A percentile compares a stretch with the other conserved stretches of the same genome.
These are phyloP conservation scores for Monopterus albus DNA, from an alignment of 2,113 vertebrate species.

Conservation along the genomic window DNA sequence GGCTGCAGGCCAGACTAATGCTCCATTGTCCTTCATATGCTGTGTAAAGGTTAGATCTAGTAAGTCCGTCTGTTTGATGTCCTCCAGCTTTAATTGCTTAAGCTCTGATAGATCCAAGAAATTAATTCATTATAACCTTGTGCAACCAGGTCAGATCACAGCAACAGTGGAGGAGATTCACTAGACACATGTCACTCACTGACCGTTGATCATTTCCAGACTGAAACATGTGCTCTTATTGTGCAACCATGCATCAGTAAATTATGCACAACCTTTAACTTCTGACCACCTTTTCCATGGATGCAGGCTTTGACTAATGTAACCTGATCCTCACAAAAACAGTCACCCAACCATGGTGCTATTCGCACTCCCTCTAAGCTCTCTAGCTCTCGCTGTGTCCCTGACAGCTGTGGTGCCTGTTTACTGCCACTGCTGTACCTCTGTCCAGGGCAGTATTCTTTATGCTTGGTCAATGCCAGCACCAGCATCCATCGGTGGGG, in stretches of 20 bases:
- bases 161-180: not conserved
- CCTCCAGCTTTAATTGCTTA: slow-evolving; percentile 60
- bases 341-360: slow-evolving; percentile 24
- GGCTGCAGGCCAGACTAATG: slow-evolving; percentile 6
- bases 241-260: slow-evolving; percentile 62
- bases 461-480: slow-evolving; percentile 46
- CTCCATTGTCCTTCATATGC: slow-evolving; percentile 54
- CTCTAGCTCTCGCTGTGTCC: slow-evolving; percentile 3
- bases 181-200: not conserved
- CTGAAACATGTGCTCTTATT: slow-evolving; percentile 33
- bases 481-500: not conserved
- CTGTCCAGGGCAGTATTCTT: slow-evolving; percentile 38
- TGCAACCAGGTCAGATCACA: slow-evolving; percentile 20
- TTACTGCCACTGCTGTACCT: slow-evolving; percentile 36
- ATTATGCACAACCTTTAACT: slow-evolving; percentile 58
- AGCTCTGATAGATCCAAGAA: slow-evolving; percentile 47
- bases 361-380: slow-evolving; percentile 36
- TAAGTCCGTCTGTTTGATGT: slow-evolving; percentile 53
- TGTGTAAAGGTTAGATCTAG: slow-evolving; percentile 49
- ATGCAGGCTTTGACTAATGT: slow-evolving; percentile 39
- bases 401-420: slow-evolving; percentile 68
- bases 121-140: slow-evolving; percentile 56
- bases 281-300: slow-evolving; percentile 51
- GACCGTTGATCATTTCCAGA: not conserved
- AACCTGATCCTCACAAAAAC: slow-evolving; percentile 66